phyloP scores from a whole-genome alignment of 2,797 vertebrate species.

The Lateolabrax maculatus region DNA sequence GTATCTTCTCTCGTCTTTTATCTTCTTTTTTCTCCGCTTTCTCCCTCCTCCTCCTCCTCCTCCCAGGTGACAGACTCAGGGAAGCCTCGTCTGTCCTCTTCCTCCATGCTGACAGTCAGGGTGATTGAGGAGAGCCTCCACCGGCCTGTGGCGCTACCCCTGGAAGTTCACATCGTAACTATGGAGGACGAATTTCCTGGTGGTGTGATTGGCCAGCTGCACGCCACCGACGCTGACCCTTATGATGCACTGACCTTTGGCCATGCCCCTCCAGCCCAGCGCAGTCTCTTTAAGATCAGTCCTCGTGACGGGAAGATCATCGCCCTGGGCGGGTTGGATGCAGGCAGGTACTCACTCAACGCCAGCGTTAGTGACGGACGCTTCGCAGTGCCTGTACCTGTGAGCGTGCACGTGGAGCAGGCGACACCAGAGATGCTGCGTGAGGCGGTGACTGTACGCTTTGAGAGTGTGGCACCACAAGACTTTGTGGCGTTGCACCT shows the following conservation, averaged over 20 bases:
- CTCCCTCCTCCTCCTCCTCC: neutral
- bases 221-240: slow-evolving; percentile 96
- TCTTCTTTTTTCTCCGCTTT: neutral
- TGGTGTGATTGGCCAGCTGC: slow-evolving; percentile 97
- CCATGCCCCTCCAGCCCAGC: slow-evolving; percentile 91
- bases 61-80: slow-evolving; percentile 93
- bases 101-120: slow-evolving; percentile 87
- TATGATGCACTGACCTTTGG: slow-evolving; percentile 94
- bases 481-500: slow-evolving; percentile 94
- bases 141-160: slow-evolving; percentile 91
- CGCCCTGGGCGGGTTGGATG: slow-evolving; percentile 93
- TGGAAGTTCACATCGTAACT: slow-evolving; percentile 96
- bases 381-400: slow-evolving; percentile 92
- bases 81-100: slow-evolving; percentile 91
- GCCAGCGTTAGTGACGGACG: slow-evolving; percentile 96
- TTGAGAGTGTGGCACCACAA: slow-evolving; percentile 92
- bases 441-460: slow-evolving; percentile 94
- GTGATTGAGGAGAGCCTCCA: slow-evolving; percentile 97
- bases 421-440: slow-evolving; percentile 91
- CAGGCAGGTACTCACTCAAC: slow-evolving; percentile 93
- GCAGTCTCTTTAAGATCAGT: slow-evolving; percentile 96
- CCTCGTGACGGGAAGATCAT: slow-evolving; percentile 95
- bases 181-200: slow-evolving; percentile 99
- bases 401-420: slow-evolving; percentile 93
- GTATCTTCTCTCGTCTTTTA: neutral